A percentile compares a stretch with the other conserved stretches of the same genome.
phyloP scores from a whole-genome alignment of 2,113 vertebrate species.

The Chaetura pelagica region DNA sequence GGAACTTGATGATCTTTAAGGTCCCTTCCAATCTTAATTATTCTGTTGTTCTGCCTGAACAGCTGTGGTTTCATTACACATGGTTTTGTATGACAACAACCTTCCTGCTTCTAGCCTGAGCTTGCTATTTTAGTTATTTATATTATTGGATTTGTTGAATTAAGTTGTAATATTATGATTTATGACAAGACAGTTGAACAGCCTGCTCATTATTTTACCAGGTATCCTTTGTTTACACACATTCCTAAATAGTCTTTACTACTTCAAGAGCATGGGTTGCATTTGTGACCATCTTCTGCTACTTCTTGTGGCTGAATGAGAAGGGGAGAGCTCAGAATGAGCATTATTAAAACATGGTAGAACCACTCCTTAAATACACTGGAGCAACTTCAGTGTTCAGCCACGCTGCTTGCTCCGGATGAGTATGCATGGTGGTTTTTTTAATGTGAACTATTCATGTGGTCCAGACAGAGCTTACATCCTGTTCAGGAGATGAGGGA shows the following conservation, averaged over 20 bases:
- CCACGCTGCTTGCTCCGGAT: background rate
- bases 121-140: background rate
- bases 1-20: too few species aligned
- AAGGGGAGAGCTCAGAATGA: background rate
- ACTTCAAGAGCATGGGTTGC: background rate
- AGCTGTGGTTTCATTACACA: background rate
- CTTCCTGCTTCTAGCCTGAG: background rate
- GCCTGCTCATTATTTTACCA: background rate
- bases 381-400: background rate
- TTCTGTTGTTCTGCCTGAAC: background rate
- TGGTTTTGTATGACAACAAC: background rate
- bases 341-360: background rate
- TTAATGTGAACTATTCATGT: background rate
- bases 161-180: background rate
- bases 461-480: background rate
- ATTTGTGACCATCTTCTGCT: background rate
- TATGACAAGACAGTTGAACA: background rate
- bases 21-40: too few species aligned
- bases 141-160: background rate
- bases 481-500: background rate
- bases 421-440: background rate
- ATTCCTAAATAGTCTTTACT: background rate
- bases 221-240: background rate
- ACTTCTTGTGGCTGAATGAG: background rate
- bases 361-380: rapidly evolving